phyloP scores from a whole-genome alignment of 2,888 invertebrate species.

The Drosophila ezoana region DNA sequence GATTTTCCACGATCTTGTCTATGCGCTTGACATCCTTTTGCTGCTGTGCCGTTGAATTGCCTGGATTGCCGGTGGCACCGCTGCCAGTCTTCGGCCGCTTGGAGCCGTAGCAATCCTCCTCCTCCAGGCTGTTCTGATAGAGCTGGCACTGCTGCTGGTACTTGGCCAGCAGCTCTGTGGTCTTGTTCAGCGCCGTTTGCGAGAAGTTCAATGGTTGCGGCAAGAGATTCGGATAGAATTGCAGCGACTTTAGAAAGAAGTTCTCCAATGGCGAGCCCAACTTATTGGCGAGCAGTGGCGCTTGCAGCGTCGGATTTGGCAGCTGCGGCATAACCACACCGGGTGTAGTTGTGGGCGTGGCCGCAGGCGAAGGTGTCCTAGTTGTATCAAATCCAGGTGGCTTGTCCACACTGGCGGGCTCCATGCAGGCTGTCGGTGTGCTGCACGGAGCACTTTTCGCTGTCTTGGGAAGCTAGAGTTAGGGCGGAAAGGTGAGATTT shows the following conservation, averaged over 20 bases:
- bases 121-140: slow-evolving; percentile 74
- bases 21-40: slow-evolving; percentile 84
- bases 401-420: slow-evolving; percentile 49
- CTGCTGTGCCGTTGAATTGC: slow-evolving; percentile 31
- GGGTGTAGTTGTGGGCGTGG: slow-evolving; percentile 54
- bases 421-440: slow-evolving; percentile 43
- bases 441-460: slow-evolving; percentile 56
- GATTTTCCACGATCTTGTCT: slow-evolving; percentile 85
- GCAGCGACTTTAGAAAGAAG: slow-evolving; percentile 84
- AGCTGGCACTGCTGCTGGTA: slow-evolving; percentile 84
- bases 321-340: slow-evolving; percentile 55
- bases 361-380: slow-evolving; percentile 55
- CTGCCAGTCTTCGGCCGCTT: slow-evolving; percentile 70
- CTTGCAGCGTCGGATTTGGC: slow-evolving; percentile 56
- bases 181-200: slow-evolving; percentile 84
- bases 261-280: slow-evolving; percentile 83
- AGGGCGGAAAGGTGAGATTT: background rate
- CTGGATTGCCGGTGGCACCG: slow-evolving; percentile 9
- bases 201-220: slow-evolving; percentile 85
- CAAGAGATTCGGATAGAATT: slow-evolving; percentile 84
- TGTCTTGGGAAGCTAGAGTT: slow-evolving; percentile 73
- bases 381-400: slow-evolving; percentile 51
- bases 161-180: slow-evolving; percentile 83
- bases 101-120: slow-evolving; percentile 64
- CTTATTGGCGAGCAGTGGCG: slow-evolving; percentile 71